phyloP scores from a whole-genome alignment of 1,140 invertebrate species.

The Plectrocnemia conspersa region DNA sequence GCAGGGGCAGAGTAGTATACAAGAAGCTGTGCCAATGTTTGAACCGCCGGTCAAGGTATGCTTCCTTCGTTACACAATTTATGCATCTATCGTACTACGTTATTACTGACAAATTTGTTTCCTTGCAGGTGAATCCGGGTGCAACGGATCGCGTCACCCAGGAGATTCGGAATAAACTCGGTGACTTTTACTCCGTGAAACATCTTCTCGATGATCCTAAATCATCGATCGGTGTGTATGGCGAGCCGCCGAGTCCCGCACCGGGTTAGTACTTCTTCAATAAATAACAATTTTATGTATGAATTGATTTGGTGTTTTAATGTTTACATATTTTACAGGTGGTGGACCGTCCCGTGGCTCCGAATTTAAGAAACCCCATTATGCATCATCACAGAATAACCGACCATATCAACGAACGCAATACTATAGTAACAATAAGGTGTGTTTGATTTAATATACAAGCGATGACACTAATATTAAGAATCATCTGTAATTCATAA shows the following conservation, averaged over 20 bases:
- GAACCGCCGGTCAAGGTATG: constrained; percentile 56
- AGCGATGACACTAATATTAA: too few relatives aligned
- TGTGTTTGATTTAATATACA: not conserved
- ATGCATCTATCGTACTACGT: not conserved
- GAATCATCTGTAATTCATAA: too few relatives aligned
- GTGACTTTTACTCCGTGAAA: constrained; percentile 65
- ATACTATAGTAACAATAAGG: constrained; percentile 34
- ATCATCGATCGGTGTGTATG: constrained; percentile 66
- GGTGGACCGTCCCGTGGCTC: constrained; percentile 47
- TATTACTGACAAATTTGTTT: constrained; percentile 25
- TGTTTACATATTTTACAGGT: constrained; percentile 31
- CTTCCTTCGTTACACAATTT: constrained; percentile 12
- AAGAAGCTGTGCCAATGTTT: constrained; percentile 51
- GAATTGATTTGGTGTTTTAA: not conserved
- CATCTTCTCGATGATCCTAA: constrained; percentile 62
- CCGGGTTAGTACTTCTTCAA: constrained; percentile 33
- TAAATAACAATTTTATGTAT: not conserved
- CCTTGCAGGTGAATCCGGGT: constrained; percentile 61
- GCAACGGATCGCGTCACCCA: constrained; percentile 64
- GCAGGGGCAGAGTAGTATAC: constrained; percentile 52
- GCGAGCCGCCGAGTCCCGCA: constrained; percentile 59
- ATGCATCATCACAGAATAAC: constrained; percentile 47
- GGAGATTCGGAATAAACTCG: constrained; percentile 69
- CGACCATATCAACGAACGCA: constrained; percentile 43
- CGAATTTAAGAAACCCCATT: constrained; percentile 61